These are phyloP conservation scores for Ranitomeya imitator DNA, from an alignment of 2,113 vertebrate genomes.

Conservation along the genomic window DNA sequence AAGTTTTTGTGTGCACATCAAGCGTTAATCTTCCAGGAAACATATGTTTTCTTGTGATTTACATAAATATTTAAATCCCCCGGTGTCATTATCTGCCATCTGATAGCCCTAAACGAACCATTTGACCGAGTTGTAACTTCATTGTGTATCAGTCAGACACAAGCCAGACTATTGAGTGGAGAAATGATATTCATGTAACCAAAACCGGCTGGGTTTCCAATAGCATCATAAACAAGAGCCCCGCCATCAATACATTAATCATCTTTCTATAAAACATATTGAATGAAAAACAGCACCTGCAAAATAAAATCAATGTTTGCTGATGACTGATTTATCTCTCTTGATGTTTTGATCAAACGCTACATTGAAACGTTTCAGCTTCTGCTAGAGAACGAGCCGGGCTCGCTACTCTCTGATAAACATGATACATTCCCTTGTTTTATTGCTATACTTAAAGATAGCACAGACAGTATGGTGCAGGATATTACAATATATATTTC, in stretches of 20 bases:
- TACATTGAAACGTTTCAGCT: slow-evolving; percentile 69
- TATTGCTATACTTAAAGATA: slow-evolving; percentile 71
- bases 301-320: slow-evolving; percentile 61
- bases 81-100: slow-evolving; percentile 11
- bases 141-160: slow-evolving; percentile 38
- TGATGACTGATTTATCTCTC: slow-evolving; percentile 63
- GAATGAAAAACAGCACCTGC: slow-evolving; percentile 69
- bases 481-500: slow-evolving; percentile 61
- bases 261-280: slow-evolving; percentile 70
- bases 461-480: slow-evolving; percentile 69
- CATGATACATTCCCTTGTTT: slow-evolving; percentile 71
- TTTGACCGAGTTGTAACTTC: slow-evolving; percentile 35
- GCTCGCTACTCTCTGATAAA: slow-evolving; percentile 69
- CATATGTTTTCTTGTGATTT: slow-evolving; percentile 14
- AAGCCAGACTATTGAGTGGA: slow-evolving; percentile 63
- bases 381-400: slow-evolving; percentile 63
- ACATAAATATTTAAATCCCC: slow-evolving; percentile 30
- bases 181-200: slow-evolving; percentile 68
- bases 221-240: slow-evolving; percentile 70
- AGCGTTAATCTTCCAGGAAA: slow-evolving; percentile 12
- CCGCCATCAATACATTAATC: slow-evolving; percentile 75
- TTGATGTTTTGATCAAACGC: slow-evolving; percentile 69
- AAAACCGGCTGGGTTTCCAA: slow-evolving; percentile 69
- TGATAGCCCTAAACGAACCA: slow-evolving; percentile 38
- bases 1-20: neutral